Evolutionary conservation across 2,113 vertebrate genomes (phyloP), one percentile per base, ranked within the genome.

Genomic region (Notiomystis cincta): DNA sequence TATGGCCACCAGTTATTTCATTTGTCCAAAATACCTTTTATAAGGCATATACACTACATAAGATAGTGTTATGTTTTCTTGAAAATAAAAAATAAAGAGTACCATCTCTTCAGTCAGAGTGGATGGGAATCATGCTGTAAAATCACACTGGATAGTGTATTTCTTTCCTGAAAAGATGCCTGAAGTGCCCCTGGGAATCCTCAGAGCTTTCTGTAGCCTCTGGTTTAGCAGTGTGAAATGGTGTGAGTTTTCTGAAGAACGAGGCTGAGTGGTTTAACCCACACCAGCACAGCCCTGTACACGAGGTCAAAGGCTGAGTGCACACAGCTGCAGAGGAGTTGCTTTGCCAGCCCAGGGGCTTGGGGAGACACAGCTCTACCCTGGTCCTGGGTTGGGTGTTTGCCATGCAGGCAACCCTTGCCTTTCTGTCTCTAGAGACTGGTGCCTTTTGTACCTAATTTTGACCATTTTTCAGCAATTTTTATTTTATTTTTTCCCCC

Each of bases 401-500:
- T 65, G 38, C 27, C 20, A 22, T 42, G 54, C 31, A 42, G 28
- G 44, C 16, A 54, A 6, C 45, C 47, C 21, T 56, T 37, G 24
- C n/a, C 22, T 4, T 47, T 19, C 30, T 60, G 23, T 61, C 31
- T 23, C 25, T 58, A 0, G 7, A 25, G 33, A 7, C 30, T 94
- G 25, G 44, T 72, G 28, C 13, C 19, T 8, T 79, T 78, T 66
- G n/a, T 33, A 20, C 10, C 28, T 37, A 44, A 56, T 30, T 27
- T 19, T 28, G 25, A 67, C 21, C 1, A 15, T 50, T 88, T 90
- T 47, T 2, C 37, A 60, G 10, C 18, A 77, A 13, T 44, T 85
- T 62, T 10, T 17, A 4, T 30, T 28, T 30, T 20, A 37, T 65
- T n/a, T 38, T 5, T 8, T 1, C 4, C 4, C 3, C 2, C 13